Evolutionary conservation across 1,140 invertebrate genomes (phyloP).

Genomic region (Megalopta genalis): DNA sequence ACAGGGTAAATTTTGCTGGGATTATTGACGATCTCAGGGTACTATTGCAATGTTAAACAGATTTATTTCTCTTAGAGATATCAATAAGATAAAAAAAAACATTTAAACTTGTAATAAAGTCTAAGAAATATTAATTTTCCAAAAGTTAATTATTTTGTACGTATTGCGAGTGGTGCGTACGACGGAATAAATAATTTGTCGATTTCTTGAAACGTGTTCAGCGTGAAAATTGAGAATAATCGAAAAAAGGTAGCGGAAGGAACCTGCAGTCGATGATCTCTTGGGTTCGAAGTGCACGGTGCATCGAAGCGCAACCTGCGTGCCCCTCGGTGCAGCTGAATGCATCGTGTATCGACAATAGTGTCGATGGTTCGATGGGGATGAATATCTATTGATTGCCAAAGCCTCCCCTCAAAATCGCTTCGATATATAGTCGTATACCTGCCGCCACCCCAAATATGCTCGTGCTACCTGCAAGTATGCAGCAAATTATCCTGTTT

Average conservation of each 20-base stretch:
- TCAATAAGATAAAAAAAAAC: no score
- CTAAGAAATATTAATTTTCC: no score
- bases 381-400: slow-evolving; percentile 79
- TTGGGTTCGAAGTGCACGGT: slow-evolving; percentile 21
- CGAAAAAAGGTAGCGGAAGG: background rate
- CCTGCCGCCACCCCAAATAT: slow-evolving; percentile 68
- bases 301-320: slow-evolving; percentile 72
- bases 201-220: background rate
- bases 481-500: slow-evolving; percentile 71
- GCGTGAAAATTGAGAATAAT: background rate
- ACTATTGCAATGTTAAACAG: no score
- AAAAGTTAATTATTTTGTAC: background rate
- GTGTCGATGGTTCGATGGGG: slow-evolving; percentile 71
- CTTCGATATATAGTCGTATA: slow-evolving; percentile 64
- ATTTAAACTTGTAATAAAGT: no score
- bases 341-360: slow-evolving; percentile 73
- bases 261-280: slow-evolving; percentile 35
- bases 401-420: slow-evolving; percentile 67
- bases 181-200: background rate
- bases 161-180: background rate
- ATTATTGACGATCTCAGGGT: no score
- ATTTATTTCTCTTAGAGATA: no score
- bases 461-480: slow-evolving; percentile 69
- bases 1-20: no score
- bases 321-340: slow-evolving; percentile 70